phyloP scores from a whole-genome alignment of 2,888 invertebrate species.

The Apamea epomidion region DNA sequence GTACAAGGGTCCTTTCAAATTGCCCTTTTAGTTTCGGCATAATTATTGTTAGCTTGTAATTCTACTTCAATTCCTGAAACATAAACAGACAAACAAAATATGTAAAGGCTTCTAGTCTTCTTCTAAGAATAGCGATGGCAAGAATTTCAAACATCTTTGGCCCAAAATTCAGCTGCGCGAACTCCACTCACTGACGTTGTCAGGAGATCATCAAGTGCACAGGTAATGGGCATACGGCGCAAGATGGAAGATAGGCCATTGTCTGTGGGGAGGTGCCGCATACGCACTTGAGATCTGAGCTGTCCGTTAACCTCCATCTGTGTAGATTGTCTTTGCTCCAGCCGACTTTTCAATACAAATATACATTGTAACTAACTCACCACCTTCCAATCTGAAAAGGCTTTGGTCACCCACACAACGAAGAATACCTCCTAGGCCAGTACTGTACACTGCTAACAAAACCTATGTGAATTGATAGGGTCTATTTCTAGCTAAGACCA shows the following conservation, averaged over 20 bases:
- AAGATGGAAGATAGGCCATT: no score
- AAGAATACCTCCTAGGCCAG: not conserved
- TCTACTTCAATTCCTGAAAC: not conserved
- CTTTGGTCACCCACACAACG: not conserved
- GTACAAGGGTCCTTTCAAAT: not conserved
- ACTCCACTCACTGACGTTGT: no score
- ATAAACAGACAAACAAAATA: not conserved
- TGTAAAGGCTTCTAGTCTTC: not conserved
- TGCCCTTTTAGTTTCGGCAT: not conserved
- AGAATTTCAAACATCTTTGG: no score
- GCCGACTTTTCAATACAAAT: not conserved
- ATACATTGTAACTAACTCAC: not conserved
- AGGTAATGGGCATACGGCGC: no score
- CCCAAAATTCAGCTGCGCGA: no score
- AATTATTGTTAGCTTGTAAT: not conserved
- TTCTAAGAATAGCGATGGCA: no score
- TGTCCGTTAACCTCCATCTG: no score
- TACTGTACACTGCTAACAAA: slow-evolving; percentile 3
- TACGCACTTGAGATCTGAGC: no score
- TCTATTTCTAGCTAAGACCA: slow-evolving; percentile 51
- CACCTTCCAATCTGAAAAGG: not conserved
- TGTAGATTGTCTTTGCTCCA: no score
- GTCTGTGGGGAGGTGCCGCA: no score
- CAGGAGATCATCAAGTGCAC: no score
- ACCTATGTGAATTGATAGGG: not conserved